Evolutionary conservation across 2,797 vertebrate species (phyloP).

Genomic region (Cuniculus paca): DNA sequence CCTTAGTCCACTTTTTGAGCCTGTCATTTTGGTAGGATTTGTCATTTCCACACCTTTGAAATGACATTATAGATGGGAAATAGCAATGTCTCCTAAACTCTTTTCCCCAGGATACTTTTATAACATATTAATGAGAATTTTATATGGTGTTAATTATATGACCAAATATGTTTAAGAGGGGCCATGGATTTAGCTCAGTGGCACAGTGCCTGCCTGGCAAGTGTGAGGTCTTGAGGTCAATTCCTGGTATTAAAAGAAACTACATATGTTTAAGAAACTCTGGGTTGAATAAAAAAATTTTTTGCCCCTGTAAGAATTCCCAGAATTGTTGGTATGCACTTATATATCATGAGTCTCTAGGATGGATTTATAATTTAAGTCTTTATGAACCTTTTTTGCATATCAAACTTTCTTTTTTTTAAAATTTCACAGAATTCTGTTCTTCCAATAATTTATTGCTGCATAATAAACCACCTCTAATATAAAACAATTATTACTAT

Average conservation of each 20-base stretch:
- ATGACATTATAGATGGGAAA: neutral
- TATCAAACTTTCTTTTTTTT: neutral
- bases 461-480: neutral
- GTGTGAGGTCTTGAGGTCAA: no score
- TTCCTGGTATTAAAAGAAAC: no score
- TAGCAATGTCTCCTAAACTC: neutral
- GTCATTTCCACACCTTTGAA: constrained; percentile 9
- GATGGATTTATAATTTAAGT: constrained; percentile 22
- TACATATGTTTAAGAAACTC: neutral
- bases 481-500: neutral
- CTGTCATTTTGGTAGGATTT: neutral
- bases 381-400: neutral
- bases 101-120: neutral
- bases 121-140: neutral
- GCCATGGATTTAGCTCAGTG: no score
- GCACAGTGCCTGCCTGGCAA: no score
- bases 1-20: neutral
- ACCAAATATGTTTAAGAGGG: neutral
- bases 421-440: neutral
- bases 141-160: neutral
- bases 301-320: neutral
- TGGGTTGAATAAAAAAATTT: neutral
- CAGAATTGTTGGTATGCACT: neutral
- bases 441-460: neutral
- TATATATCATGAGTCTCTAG: neutral